Base-by-base conservation (phyloP, 2,888 invertebrate genomes). In the Chrysodeixis includens region DNA sequence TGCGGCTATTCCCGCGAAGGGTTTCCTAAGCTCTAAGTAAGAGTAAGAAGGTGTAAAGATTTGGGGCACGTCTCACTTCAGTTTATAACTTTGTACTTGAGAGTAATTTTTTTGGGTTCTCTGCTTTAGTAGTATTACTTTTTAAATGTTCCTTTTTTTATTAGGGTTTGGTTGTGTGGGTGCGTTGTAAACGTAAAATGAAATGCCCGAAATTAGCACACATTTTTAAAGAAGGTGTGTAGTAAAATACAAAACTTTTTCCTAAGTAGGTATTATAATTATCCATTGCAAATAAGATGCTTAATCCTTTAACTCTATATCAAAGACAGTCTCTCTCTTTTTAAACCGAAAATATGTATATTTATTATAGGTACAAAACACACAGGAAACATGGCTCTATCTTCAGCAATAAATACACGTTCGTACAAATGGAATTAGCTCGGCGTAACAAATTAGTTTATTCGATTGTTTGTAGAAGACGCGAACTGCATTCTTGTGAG, bases 21-120 rank as follows among this genome's bases (percentile, higher is more conserved):
- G 63, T 61, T 72, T 61, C 63, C 46, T 30, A 20, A 69, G 69
- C 69, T 64, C 74, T 69, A 73, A 64, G 56, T 66, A 66, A 74
- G 74, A 64, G 56, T 66, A 69, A 74, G 74, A 30, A 77, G 61
- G 63, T 67, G 67, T 79, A 57, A 66, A 66, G 75, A 64, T 71
- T 69, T 61, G 51, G 49, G 58, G 62, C 76, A 76, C 77, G 77
- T 76, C 46, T 49, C 20, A 49, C 46, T 49, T 20, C 3, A 49
- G 10, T 49, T 49, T 18, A 49, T 49, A 49, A 22, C 52, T 63
- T 63, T 62, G 40, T 49, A 49, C 46, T 49, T 49, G 20, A 1
- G 1, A 16, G 46, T 49, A 49, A 49, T 49, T 49, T 46, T 44
- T 49, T 49, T 49, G 46, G 46, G 46, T 49, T 20, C 3, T 8